A percentile compares a stretch with the other conserved stretches of the same genome.
Evolutionary conservation across 2,888 invertebrate genomes (phyloP).

Genomic region (Calliphora vomitoria): DNA sequence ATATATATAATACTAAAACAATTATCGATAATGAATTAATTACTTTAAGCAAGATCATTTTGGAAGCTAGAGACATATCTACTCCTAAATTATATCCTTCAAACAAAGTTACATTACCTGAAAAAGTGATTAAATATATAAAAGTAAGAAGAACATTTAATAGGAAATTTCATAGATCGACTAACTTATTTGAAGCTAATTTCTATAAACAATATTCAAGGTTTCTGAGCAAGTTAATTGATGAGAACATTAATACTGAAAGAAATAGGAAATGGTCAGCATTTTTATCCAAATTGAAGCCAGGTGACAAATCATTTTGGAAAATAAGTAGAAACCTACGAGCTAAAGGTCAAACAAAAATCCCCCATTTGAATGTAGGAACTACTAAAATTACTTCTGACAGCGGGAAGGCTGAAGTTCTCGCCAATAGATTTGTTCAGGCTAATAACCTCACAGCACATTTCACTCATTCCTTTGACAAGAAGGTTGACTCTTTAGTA

Average conservation of each 20-base stretch:
- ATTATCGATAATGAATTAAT: slow-evolving; percentile 21
- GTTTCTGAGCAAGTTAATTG: slow-evolving; percentile 26
- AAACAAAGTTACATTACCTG: background rate
- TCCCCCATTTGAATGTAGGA: slow-evolving; percentile 6
- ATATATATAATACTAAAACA: background rate
- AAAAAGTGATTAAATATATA: no score
- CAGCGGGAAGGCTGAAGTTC: slow-evolving; percentile 30
- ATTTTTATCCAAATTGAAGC: slow-evolving; percentile 22
- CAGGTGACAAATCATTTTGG: slow-evolving; percentile 36
- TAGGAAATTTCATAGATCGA: slow-evolving; percentile 9
- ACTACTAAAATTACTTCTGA: slow-evolving; percentile 27
- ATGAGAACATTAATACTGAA: slow-evolving; percentile 26
- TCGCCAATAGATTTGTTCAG: slow-evolving; percentile 18
- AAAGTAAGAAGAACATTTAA: background rate
- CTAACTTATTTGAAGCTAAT: background rate
- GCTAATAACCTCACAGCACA: slow-evolving; percentile 22
- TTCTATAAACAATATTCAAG: slow-evolving; percentile 21
- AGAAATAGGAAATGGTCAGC: slow-evolving; percentile 30
- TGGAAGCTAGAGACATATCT: background rate
- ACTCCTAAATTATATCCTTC: background rate
- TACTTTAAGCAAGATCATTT: slow-evolving; percentile 6
- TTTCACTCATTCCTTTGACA: background rate
- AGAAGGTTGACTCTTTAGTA: no score
- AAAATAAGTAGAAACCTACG: slow-evolving; percentile 37
- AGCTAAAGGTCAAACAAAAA: slow-evolving; percentile 15